These are phyloP conservation scores for Cepphus grylle DNA, from an alignment of 2,113 vertebrate genomes.

Conservation along the genomic window DNA sequence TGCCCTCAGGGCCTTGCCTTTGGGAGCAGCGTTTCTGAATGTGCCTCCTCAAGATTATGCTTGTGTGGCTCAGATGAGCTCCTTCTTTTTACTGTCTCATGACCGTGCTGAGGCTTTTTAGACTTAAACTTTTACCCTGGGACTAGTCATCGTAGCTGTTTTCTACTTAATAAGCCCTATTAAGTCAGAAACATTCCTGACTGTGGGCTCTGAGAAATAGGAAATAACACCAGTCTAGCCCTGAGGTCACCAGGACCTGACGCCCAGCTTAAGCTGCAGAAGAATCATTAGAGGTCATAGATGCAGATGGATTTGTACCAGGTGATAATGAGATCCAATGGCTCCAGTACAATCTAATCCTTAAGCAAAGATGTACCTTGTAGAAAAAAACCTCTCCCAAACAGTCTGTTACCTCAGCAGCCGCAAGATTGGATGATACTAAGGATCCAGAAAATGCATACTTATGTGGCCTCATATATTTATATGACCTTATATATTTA, in stretches of 20 bases:
- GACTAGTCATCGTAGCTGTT: not conserved
- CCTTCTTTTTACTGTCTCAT: not conserved
- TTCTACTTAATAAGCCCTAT: not conserved
- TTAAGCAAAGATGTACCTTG: not conserved
- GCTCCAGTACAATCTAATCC: not conserved
- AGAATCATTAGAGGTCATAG: not conserved
- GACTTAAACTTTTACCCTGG: not conserved
- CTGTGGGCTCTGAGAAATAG: not conserved
- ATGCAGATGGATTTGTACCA: not conserved
- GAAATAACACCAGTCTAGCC: not conserved
- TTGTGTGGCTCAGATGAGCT: not conserved
- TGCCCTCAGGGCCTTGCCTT: not conserved
- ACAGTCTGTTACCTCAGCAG: not conserved
- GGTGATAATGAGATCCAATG: not conserved
- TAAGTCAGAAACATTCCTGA: constrained; percentile 3
- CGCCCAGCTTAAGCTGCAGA: not conserved
- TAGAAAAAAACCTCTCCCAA: not conserved
- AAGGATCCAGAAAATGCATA: not conserved
- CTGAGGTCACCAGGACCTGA: not conserved
- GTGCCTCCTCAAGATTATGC: not conserved
- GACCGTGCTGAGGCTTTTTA: not conserved
- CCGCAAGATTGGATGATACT: not conserved
- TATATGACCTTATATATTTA: not conserved
- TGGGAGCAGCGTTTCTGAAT: not conserved
- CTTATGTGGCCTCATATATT: not conserved